These are phyloP conservation scores for Lagodon rhomboides DNA, from an alignment of 2,797 vertebrate species.

Conservation along the genomic window DNA sequence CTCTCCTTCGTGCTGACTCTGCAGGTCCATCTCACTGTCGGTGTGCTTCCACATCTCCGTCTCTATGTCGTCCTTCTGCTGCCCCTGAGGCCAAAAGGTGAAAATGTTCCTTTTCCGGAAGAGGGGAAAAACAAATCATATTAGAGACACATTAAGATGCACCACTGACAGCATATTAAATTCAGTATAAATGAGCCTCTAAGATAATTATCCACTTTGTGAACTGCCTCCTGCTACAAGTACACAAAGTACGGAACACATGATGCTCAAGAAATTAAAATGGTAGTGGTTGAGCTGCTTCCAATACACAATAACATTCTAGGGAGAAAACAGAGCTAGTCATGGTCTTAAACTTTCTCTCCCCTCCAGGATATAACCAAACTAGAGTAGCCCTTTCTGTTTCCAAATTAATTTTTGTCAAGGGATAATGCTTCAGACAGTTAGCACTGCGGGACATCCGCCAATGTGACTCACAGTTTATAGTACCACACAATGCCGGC, in stretches of 20 bases:
- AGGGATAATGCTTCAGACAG: not conserved
- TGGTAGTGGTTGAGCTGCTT: not conserved
- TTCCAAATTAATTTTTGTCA: not conserved
- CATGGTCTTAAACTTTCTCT: not conserved
- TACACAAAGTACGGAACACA: not conserved
- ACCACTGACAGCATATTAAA: not conserved
- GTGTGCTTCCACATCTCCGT: slow-evolving; percentile 81
- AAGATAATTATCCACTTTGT: not conserved
- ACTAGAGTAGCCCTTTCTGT: not conserved
- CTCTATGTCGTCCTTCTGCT: slow-evolving; percentile 61
- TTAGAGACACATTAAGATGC: not conserved
- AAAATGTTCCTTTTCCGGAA: slow-evolving; percentile 47
- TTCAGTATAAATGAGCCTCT: not conserved
- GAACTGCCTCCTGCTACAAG: not conserved
- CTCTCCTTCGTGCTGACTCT: slow-evolving; percentile 21
- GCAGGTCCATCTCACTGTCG: slow-evolving; percentile 49
- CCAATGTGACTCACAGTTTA: slow-evolving; percentile 73
- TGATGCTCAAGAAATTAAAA: not conserved
- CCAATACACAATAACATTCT: not conserved
- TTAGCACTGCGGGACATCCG: not conserved
- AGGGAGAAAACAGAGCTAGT: not conserved
- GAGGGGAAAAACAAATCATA: not conserved
- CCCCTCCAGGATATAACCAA: not conserved
- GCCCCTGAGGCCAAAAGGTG: slow-evolving; percentile 36
- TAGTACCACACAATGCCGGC: slow-evolving; percentile 61